Evolutionary conservation across 2,797 vertebrate species (phyloP).

Genomic region (Zalophus californianus): DNA sequence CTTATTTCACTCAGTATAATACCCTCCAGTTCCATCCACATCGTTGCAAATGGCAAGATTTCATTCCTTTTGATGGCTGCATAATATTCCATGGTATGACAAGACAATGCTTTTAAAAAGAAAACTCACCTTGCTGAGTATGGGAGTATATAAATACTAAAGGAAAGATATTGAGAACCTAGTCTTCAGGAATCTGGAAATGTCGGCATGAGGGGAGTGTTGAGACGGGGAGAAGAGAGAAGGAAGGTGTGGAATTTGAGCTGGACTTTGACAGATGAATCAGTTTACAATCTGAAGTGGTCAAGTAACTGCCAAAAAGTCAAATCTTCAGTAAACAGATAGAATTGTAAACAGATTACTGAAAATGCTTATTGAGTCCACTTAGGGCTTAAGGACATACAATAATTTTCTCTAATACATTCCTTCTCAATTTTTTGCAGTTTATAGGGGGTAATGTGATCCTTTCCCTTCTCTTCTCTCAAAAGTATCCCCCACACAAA

Average conservation of each 20-base stretch:
- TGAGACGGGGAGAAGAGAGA: not conserved
- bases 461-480: not conserved
- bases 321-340: slow-evolving; percentile 15
- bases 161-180: not conserved
- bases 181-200: not conserved
- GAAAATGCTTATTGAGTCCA: not conserved
- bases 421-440: not conserved
- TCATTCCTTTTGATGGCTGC: too few relatives aligned
- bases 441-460: not conserved
- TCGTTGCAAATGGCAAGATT: too few relatives aligned
- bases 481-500: not conserved
- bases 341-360: not conserved
- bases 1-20: too few relatives aligned
- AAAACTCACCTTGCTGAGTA: not conserved
- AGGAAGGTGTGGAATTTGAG: not conserved
- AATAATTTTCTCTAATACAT: not conserved
- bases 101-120: not conserved
- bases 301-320: not conserved
- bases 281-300: not conserved
- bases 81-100: not conserved
- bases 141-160: not conserved
- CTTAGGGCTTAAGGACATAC: not conserved
- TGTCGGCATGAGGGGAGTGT: not conserved
- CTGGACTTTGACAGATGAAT: not conserved
- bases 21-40: too few relatives aligned